Percentiles rank a stretch among this genome's conserved stretches.
Evolutionary conservation across 2,113 vertebrate genomes (phyloP).

Genomic region (Corapipo altera): DNA sequence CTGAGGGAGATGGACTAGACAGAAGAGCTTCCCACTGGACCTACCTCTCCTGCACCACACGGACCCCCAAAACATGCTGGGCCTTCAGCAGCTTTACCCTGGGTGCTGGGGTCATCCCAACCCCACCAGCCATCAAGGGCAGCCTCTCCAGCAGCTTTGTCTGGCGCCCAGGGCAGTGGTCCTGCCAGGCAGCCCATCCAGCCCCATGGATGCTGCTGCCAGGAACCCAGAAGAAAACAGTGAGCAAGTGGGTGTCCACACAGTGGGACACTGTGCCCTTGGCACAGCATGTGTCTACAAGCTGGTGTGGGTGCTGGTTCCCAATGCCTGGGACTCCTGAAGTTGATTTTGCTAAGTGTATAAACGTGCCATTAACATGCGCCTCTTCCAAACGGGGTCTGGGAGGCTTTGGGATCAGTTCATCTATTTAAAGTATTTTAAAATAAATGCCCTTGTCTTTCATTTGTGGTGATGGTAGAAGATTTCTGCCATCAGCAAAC

Average conservation of each 20-base stretch:
- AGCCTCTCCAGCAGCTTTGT: background rate
- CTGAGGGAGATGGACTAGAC: background rate
- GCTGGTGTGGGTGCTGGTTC: background rate
- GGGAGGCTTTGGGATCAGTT: background rate
- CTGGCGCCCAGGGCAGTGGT: accelerated
- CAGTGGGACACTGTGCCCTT: accelerated
- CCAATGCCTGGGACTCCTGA: background rate
- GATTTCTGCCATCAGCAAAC: background rate
- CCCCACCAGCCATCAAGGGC: background rate
- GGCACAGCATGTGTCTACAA: background rate
- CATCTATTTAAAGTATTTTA: background rate
- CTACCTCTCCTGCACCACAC: background rate
- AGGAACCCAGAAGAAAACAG: accelerated
- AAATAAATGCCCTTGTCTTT: background rate
- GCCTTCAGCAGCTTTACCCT: background rate
- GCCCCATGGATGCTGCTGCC: accelerated
- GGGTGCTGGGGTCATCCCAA: background rate
- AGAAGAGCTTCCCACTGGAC: background rate
- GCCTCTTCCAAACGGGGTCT: background rate
- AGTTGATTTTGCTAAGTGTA: background rate
- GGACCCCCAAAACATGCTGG: background rate
- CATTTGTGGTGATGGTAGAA: background rate
- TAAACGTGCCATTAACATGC: accelerated
- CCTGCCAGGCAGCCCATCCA: background rate
- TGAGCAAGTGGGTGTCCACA: accelerated